Percentiles rank a stretch among this genome's conserved stretches.
These are phyloP conservation scores for Polydesmus complanatus DNA, from an alignment of 2,888 invertebrate species.

Conservation along the genomic window DNA sequence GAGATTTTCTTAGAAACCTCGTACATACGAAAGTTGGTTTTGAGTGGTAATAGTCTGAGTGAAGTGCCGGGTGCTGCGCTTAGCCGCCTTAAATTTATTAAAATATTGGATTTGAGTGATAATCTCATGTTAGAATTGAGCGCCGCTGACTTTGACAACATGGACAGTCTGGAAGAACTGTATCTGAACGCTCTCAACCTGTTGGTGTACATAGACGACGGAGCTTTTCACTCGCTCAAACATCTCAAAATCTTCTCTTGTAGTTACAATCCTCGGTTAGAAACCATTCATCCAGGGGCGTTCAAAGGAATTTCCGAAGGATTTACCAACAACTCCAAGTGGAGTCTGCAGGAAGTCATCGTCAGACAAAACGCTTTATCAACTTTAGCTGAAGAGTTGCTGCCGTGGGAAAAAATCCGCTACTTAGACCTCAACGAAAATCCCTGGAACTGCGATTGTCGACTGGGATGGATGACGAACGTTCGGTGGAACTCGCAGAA, in stretches of 20 bases:
- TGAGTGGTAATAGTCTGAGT: constrained; percentile 19
- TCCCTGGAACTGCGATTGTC: constrained; percentile 21
- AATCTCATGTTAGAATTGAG: constrained; percentile 16
- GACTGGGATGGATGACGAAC: constrained; percentile 19
- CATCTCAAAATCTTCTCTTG: constrained; percentile 15
- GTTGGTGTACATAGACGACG: constrained; percentile 12
- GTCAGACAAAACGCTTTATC: constrained; percentile 16
- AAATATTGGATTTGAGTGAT: constrained; percentile 17
- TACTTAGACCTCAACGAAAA: constrained; percentile 20
- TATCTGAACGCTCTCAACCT: constrained; percentile 17
- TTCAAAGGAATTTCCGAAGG: constrained; percentile 6
- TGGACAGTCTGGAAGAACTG: constrained; percentile 16
- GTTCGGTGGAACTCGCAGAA: constrained; percentile 3
- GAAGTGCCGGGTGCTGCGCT: constrained; percentile 19
- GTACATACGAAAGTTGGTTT: constrained; percentile 16
- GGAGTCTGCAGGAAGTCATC: constrained; percentile 9
- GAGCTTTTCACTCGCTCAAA: constrained; percentile 17
- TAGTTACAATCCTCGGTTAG: constrained; percentile 16
- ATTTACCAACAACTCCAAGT: background rate
- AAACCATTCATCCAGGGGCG: constrained; percentile 15
- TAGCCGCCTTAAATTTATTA: constrained; percentile 16
- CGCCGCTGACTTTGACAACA: constrained; percentile 11
- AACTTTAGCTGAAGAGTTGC: background rate
- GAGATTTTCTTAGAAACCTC: constrained; percentile 17
- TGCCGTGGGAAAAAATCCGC: constrained; percentile 15